Evolutionary conservation across 2,797 vertebrate genomes (phyloP).

Genomic region (Microchirus variegatus): DNA sequence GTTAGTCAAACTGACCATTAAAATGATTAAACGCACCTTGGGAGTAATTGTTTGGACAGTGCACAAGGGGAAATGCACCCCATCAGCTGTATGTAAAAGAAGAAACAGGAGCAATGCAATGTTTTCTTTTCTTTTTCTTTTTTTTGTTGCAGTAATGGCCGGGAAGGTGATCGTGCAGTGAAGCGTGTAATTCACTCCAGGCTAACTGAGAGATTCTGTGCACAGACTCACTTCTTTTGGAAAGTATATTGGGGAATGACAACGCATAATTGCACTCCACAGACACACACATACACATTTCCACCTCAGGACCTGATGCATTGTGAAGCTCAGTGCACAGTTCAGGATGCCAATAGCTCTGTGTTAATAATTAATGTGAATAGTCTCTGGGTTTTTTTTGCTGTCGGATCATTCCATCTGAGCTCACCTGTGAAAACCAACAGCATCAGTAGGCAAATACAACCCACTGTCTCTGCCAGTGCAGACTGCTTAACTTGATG

Average conservation of each 20-base stretch:
- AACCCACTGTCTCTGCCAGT: too few relatives aligned
- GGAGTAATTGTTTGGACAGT: conserved; percentile 9
- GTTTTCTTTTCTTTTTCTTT: neutral
- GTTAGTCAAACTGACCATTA: conserved; percentile 23
- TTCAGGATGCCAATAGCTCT: too few relatives aligned
- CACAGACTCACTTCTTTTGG: too few relatives aligned
- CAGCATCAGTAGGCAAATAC: too few relatives aligned
- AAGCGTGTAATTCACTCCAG: conserved; percentile 51
- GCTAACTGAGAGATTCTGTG: conserved; percentile 30
- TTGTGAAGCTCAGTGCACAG: conserved; percentile 84
- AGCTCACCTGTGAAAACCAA: too few relatives aligned
- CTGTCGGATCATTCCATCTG: too few relatives aligned
- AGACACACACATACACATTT: conserved; percentile 2
- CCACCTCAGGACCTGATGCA: conserved; percentile 49
- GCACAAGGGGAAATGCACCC: neutral
- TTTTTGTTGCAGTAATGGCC: conserved; percentile 7
- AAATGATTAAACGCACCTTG: conserved; percentile 27
- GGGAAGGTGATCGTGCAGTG: conserved; percentile 44
- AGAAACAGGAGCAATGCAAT: conserved; percentile 20
- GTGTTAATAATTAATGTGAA: too few relatives aligned
- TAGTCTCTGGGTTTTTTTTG: too few relatives aligned
- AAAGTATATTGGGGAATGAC: too few relatives aligned
- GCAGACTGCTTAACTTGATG: too few relatives aligned
- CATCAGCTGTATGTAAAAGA: conserved; percentile 15
- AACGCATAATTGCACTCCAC: neutral